Conservation (phyloP, 2,888 invertebrate species). For the Chrysolina oricalcia region DNA sequence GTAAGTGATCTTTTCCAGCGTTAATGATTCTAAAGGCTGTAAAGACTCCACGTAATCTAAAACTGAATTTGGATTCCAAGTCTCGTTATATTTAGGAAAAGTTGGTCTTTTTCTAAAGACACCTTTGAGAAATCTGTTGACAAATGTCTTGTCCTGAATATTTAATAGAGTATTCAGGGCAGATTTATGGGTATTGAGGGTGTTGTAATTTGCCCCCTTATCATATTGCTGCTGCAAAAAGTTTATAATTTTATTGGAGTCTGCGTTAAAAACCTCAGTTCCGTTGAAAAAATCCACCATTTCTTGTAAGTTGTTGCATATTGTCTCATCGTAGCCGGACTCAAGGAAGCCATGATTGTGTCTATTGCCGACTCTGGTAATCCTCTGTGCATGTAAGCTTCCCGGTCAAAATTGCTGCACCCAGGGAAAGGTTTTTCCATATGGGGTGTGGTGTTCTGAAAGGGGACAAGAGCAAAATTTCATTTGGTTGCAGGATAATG, state of each 20-base stretch:
- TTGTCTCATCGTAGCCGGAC: not conserved
- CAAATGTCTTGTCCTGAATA: not conserved
- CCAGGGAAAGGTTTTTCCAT: not conserved
- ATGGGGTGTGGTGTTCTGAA: not conserved
- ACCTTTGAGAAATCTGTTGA: not conserved
- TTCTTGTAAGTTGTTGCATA: not conserved
- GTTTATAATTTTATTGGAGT: too few relatives aligned
- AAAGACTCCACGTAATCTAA: not conserved
- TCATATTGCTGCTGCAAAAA: not conserved
- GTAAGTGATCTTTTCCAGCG: not conserved
- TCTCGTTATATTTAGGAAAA: not conserved
- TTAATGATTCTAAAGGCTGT: not conserved
- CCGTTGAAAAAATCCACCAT: not conserved
- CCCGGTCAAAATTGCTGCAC: not conserved
- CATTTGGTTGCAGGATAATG: not conserved
- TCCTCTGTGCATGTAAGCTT: not conserved
- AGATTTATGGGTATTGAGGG: not conserved
- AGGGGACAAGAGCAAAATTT: not conserved
- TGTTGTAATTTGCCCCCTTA: not conserved
- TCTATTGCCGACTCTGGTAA: not conserved
- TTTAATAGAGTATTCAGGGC: not conserved
- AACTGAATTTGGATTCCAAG: not conserved
- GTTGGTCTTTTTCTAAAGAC: not conserved
- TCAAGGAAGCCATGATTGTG: not conserved
- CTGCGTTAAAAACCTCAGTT: too few relatives aligned